phyloP scores from a whole-genome alignment of 2,113 vertebrate genomes.

The Syngnathus typhle region DNA sequence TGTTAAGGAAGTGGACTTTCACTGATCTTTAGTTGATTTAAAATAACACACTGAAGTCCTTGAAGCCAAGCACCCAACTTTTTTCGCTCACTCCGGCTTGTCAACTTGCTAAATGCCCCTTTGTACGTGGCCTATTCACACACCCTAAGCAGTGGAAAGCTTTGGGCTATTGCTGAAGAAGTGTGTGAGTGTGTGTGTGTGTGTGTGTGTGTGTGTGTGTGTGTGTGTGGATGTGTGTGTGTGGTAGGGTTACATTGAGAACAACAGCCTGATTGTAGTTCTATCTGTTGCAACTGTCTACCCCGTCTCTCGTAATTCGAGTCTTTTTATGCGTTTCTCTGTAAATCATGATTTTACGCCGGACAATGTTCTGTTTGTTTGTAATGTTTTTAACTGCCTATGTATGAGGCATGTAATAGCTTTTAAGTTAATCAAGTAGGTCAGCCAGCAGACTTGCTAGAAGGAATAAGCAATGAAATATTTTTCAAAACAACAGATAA shows the following conservation, averaged over 20 bases:
- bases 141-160: constrained; percentile 27
- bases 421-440: neutral
- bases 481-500: too few species aligned
- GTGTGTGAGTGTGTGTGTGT: constrained; percentile 17
- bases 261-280: constrained; percentile 61
- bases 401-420: neutral
- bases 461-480: neutral
- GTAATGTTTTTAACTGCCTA: neutral
- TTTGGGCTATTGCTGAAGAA: constrained; percentile 7
- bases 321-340: neutral
- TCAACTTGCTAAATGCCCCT: constrained; percentile 57
- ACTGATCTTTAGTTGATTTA: constrained; percentile 19
- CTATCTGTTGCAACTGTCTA: constrained; percentile 34
- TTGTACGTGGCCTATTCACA: constrained; percentile 49
- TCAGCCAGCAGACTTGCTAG: neutral
- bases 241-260: constrained; percentile 49
- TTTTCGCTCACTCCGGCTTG: constrained; percentile 18
- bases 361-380: neutral
- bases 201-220: constrained; percentile 9
- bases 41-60: constrained; percentile 25
- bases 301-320: constrained; percentile 1
- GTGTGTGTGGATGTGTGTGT: constrained; percentile 26
- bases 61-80: constrained; percentile 28
- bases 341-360: neutral
- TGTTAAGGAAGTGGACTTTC: constrained; percentile 23